Conservation (phyloP, 1,140 invertebrate genomes). For the Rhyacophila brunnea region DNA sequence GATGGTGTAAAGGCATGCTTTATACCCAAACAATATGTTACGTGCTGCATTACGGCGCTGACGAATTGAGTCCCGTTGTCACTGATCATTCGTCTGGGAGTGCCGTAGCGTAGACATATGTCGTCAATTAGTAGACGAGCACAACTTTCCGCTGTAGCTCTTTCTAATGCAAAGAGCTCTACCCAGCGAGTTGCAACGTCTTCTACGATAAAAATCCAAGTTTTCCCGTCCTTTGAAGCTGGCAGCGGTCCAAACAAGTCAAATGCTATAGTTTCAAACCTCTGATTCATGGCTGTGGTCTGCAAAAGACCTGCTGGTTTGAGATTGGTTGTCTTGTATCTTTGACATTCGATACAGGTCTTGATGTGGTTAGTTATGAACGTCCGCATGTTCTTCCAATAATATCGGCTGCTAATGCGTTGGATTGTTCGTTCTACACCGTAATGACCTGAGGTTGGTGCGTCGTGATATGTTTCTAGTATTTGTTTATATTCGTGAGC, state of each 20-base stretch:
- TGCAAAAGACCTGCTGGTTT: background rate
- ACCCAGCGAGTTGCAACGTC: constrained; percentile 39
- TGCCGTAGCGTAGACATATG: constrained; percentile 42
- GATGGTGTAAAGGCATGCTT: constrained; percentile 38
- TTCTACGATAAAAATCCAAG: constrained; percentile 38
- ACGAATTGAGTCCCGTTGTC: constrained; percentile 45
- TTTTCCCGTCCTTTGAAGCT: constrained; percentile 31
- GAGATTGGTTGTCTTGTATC: background rate
- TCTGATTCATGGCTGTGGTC: background rate
- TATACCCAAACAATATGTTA: constrained; percentile 33
- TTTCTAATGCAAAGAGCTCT: constrained; percentile 38
- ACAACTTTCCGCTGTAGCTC: constrained; percentile 39
- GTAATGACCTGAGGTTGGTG: constrained; percentile 37
- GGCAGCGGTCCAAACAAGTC: background rate
- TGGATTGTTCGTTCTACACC: constrained; percentile 35
- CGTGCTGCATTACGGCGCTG: constrained; percentile 39
- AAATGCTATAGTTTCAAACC: background rate
- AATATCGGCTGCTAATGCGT: constrained; percentile 33
- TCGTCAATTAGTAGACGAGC: constrained; percentile 42
- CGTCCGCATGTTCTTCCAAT: constrained; percentile 27
- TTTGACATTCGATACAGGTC: background rate
- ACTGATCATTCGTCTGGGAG: constrained; percentile 38
- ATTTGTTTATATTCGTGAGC: constrained; percentile 16
- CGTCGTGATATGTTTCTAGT: constrained; percentile 34
- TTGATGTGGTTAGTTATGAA: background rate